Base-by-base conservation (phyloP, 1,140 invertebrate species). In the Apis florea region DNA sequence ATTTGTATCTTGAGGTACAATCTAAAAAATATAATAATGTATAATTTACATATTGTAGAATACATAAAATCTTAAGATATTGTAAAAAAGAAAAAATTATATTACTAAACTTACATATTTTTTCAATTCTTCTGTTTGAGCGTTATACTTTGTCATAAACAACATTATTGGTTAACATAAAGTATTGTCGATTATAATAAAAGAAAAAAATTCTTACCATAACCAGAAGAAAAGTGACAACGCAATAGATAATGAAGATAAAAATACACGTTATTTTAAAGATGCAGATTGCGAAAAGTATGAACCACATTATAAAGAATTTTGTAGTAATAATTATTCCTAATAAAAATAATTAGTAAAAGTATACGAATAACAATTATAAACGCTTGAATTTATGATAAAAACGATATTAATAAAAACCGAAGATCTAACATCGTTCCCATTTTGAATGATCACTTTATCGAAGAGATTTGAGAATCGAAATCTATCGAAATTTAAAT, bases 231-330 rank as follows among this genome's bases (percentile, higher is more conserved):
- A 91, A 90, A 10, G 74, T 59, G 6, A 87, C 83, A 2, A 89
- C 74, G 21, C 76, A 89, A 51, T 89, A 84, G 15, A 89, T 69
- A 17, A 90, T 72, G 58, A 91, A 91, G n/a, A 84, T 12, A 53
- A 91, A 90, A 26, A 90, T 84, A 78, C 90, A 91, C 24, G 88
- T 75, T 24, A 90, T 83, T 82, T 90, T 89, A 0, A 89, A 82
- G 49, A 67, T 80, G 71, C 81, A 90, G 63, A 83, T 76, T 78
- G 87, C 79, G 19, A 90, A 21, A 24, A 91, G 12, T 61, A 84
- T 72, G 2, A 84, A 81, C 88, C 80, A 90, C 78, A 91, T 74
- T 26, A 71, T 47, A 70, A 63, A 83, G 76, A 84, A 89, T 88
- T 86, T 86, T 54, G 71, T n/a, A 72, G 56, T 83, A 83, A 87